Percentiles rank a stretch among this genome's conserved stretches.
These are phyloP conservation scores for Acanthaster planci DNA, from an alignment of 35 echinoderm and acorn worm genomes.

Conservation along the genomic window DNA sequence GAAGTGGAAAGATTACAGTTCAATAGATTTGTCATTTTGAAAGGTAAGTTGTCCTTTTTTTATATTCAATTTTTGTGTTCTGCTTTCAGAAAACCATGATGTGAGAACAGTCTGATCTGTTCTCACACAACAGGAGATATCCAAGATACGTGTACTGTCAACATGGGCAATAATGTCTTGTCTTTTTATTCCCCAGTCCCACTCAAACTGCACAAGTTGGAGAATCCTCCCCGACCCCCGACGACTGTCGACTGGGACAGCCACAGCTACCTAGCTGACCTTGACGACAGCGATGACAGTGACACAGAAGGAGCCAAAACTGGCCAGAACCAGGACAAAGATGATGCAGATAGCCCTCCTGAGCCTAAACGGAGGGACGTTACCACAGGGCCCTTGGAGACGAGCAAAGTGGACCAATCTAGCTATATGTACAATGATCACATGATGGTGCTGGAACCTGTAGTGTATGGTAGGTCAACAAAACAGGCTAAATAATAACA, in stretches of 20 bases:
- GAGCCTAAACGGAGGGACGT: background rate
- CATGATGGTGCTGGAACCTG: background rate
- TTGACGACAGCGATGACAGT: background rate
- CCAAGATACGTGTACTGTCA: background rate
- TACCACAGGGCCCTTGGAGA: conserved; percentile 1
- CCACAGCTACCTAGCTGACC: conserved; percentile 2
- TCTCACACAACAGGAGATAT: background rate
- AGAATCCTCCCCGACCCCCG: conserved; percentile 6
- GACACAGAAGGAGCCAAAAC: background rate
- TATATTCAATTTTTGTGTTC: too few relatives aligned
- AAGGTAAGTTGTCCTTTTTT: background rate
- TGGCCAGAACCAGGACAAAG: background rate
- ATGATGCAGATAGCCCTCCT: background rate
- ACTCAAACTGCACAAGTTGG: conserved; percentile 13
- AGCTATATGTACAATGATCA: conserved; percentile 25
- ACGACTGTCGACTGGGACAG: background rate
- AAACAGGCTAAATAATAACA: too few relatives aligned
- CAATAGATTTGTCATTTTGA: background rate
- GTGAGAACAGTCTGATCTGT: background rate
- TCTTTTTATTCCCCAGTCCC: background rate
- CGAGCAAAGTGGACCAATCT: conserved; percentile 12
- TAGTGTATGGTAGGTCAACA: background rate
- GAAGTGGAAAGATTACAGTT: background rate
- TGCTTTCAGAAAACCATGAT: background rate
- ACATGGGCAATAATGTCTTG: too few relatives aligned